phyloP scores from a whole-genome alignment of 2,888 invertebrate genomes.

The Cistogaster globosa region DNA sequence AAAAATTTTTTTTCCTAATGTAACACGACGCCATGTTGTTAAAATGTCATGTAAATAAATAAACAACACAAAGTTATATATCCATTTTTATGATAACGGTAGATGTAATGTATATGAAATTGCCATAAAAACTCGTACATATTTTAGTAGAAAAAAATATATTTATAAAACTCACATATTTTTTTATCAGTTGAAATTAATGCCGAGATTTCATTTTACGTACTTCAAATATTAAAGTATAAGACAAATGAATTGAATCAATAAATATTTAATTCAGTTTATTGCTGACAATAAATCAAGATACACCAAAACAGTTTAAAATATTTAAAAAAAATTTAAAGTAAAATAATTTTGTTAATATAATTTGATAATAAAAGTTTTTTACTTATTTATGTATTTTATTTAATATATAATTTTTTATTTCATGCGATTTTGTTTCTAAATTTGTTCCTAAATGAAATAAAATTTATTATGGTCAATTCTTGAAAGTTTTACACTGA shows the following conservation, averaged over 20 bases:
- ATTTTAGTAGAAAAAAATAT: neutral
- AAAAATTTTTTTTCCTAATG: too few species aligned
- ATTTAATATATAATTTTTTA: too few species aligned
- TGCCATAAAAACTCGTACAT: neutral
- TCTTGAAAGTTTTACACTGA: too few species aligned
- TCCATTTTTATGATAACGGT: neutral
- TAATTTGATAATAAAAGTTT: too few species aligned
- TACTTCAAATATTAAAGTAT: conserved; percentile 10
- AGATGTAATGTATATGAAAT: too few species aligned
- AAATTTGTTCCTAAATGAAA: too few species aligned
- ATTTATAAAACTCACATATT: neutral
- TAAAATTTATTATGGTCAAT: too few species aligned
- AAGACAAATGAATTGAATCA: conserved; percentile 9
- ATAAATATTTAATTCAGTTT: conserved; percentile 39
- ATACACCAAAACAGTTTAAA: neutral
- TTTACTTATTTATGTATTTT: too few species aligned
- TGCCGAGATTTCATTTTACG: neutral
- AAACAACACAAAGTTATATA: neutral
- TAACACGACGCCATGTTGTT: too few species aligned
- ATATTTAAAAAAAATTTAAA: neutral
- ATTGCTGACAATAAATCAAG: conserved; percentile 18
- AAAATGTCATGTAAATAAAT: neutral
- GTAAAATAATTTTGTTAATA: too few species aligned
- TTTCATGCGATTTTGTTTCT: too few species aligned
- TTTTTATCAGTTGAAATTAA: conserved; percentile 38